Percentiles rank a stretch among this genome's conserved stretches.
Conservation (phyloP, 1,140 invertebrate species). For the Drosophila sucinea region DNA sequence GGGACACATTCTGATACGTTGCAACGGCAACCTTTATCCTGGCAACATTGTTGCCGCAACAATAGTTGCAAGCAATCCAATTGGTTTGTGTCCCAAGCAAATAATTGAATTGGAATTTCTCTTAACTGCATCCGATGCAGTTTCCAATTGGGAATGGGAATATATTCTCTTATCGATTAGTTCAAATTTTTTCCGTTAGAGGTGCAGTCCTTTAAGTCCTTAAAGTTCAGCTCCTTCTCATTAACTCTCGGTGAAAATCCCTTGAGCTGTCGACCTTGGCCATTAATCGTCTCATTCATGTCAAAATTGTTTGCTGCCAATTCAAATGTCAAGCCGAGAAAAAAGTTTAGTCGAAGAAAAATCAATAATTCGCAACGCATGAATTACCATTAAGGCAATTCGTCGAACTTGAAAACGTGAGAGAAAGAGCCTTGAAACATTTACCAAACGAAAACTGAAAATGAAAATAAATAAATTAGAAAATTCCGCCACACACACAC, state of each 20-base stretch:
- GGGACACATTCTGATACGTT: background rate
- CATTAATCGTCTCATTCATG: conserved; percentile 74
- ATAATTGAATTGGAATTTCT: background rate
- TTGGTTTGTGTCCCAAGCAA: background rate
- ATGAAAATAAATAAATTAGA: conserved; percentile 74
- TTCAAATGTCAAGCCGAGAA: conserved; percentile 70
- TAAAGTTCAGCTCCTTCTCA: conserved; percentile 27
- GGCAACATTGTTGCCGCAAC: conserved; percentile 18
- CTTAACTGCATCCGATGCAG: background rate
- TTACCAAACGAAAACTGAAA: conserved; percentile 35
- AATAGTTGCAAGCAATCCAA: background rate
- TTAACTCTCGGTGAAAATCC: background rate
- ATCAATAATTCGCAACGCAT: conserved; percentile 73
- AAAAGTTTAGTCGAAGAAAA: conserved; percentile 60
- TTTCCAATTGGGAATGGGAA: background rate
- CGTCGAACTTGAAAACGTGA: conserved; percentile 44
- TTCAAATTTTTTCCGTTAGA: conserved; percentile 20
- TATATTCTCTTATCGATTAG: background rate
- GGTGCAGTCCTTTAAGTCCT: conserved; percentile 55
- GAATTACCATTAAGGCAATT: conserved; percentile 77
- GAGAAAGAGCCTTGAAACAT: conserved; percentile 70
- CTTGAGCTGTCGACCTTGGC: conserved; percentile 72
- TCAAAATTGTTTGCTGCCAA: conserved; percentile 66
- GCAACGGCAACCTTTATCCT: conserved; percentile 4
- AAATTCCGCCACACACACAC: conserved; percentile 72